Evolutionary conservation across 2,113 vertebrate species (phyloP), one percentile per base, ranked within the genome.

Genomic region (Sorex araneus): DNA sequence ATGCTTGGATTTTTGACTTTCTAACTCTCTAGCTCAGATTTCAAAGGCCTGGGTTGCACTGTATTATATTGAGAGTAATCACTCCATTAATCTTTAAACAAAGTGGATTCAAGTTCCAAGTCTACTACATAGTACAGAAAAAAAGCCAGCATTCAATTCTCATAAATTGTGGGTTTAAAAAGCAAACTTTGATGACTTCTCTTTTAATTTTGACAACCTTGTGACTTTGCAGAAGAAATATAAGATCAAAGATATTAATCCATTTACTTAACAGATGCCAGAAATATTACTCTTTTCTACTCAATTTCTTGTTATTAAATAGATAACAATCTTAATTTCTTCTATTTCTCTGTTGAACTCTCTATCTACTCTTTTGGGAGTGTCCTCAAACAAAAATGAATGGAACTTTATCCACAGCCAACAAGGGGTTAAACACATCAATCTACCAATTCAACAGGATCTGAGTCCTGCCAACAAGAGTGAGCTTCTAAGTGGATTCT

Each of bases 141-240:
- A 69, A 70, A 12, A 76, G 4, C 45, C n/a, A 32, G 25, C 8
- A 63, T 1, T 77, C 75, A 78, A 60, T 60, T 60, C 57, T 60
- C 57, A 60, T 60, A 60, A 60, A 60, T 11, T 74, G 25, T 66
- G 28, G 47, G 57, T 45, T 73, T 50, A 89, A 28, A 50, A 84
- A 36, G 54, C 30, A 81, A 12, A 60, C 19, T 28, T 86, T 54
- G 11, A 19, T 64, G 0, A 7, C 32, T 36, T 57, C 69, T 47
- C 71, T 89, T 45, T 93, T 71, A 45, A 84, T 32, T 94, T 54
- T 43, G 57, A 76, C 5, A 69, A 80, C 34, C 30, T 45, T 88
- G 79, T 88, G 79, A 78, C 30, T 84, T 76, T 74, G 45, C 81
- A 57, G 75, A 90, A 12, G 43, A 84, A 81, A 84, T 3, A 77